phyloP scores from a whole-genome alignment of 1,140 invertebrate species.

The Drosophila saltans region DNA sequence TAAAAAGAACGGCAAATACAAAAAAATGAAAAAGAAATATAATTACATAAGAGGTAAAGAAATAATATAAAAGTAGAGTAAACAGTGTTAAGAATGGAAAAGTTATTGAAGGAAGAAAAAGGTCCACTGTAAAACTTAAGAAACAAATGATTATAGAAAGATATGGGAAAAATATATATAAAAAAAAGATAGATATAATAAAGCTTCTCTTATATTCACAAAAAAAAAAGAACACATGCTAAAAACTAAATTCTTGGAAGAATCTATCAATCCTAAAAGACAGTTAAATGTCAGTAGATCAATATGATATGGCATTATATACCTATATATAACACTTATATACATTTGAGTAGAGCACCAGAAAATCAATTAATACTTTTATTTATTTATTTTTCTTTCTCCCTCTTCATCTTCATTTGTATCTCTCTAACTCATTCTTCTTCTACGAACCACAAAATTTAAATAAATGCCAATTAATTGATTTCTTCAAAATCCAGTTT shows the following conservation, averaged over 20 bases:
- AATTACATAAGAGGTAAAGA: background rate
- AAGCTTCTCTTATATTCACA: too few species aligned
- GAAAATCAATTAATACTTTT: background rate
- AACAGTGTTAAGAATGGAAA: background rate
- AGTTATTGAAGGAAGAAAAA: background rate
- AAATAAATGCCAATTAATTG: conserved; percentile 34
- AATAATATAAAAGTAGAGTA: background rate
- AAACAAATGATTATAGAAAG: too few species aligned
- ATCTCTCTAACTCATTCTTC: background rate
- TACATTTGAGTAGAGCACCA: too few species aligned
- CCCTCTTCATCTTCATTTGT: background rate
- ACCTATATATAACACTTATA: too few species aligned
- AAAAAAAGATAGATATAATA: too few species aligned
- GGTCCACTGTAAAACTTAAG: too few species aligned
- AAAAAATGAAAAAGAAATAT: background rate
- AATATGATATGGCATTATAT: background rate
- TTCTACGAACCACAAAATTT: conserved; percentile 13
- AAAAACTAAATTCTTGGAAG: too few species aligned
- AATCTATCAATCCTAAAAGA: too few species aligned
- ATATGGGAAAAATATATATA: background rate
- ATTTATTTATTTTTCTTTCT: background rate
- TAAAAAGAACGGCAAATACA: background rate
- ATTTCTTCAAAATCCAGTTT: conserved; percentile 26
- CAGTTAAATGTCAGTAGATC: background rate
- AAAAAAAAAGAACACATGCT: too few species aligned